Evolutionary conservation across 2,113 vertebrate genomes (phyloP), one percentile per base, ranked within the genome.

Genomic region (Caracal caracal): DNA sequence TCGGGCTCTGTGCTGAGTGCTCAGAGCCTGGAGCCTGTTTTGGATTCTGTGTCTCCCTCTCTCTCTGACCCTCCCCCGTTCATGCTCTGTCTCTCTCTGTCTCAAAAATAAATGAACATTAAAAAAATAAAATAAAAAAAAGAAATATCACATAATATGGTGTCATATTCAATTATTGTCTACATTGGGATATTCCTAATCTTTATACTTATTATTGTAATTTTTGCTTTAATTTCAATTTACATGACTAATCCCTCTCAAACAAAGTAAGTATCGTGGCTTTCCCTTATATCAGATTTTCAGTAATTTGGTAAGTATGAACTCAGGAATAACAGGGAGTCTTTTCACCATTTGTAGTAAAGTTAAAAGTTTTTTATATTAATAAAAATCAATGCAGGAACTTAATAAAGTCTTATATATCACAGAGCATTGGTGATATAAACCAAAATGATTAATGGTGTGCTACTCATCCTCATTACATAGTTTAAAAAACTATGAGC

Each of bases 191-290:
- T 33, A 51, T 84, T 73, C 24, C 43, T 85, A 40, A 73, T n/a
- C 28, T 84, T 49, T 70, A 66, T 35, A 70, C 2, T 94, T 88
- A 68, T n/a, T 92, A 86, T 59, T 85, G 10, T 73, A 80, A 53
- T 66, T 12, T 63, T 88, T 61, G 75, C 37, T 49, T 93, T 94
- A 70, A 66, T 89, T 95, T 88, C 76, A 33, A 61, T 82, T 92
- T 68, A 56, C 35, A 66, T 26, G 2, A 66, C n/a, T 61, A 90
- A 96, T 88, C 59, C 33, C 37, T 87, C 40, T 91, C 26, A 90
- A 90, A 13, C 24, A 71, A 24, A 68, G 35, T 7, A 90, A 66
- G 47, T 91, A 5, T 66, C 53, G 22, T 26, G 15, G 20, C 61
- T 82, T 88, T 26, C 26, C 43, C 7, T 91, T 82, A 68, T 26